Evolutionary conservation across 2,113 vertebrate species (phyloP), one percentile per base, ranked within the genome.

Genomic region (Sebastes schlegelii): DNA sequence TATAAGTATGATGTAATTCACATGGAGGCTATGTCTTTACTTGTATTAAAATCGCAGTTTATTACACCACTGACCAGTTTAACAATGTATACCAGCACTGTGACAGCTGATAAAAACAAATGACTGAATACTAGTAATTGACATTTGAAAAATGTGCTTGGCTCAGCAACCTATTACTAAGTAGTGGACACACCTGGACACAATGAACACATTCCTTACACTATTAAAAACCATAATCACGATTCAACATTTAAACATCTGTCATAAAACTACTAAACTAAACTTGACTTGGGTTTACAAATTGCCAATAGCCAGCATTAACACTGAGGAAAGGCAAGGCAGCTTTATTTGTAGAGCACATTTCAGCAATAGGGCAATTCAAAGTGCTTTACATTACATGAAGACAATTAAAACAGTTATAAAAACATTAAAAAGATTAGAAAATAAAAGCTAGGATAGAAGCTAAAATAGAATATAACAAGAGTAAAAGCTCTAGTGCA

Each of bases 281-380:
- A 21, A 43, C 3, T 7, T 1, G 1, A 48, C 2, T 7, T 8
- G 1, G 0, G 11, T 17, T 8, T 0, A 16, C 11, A 19, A 16
- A 45, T 0, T 48, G 6, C 5, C 11, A 34, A 34, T 34, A 34
- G 34, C 34, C 34, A 34, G 34, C 34, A 34, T 34, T 34, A 34
- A 34, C 34, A 34, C 34, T 34, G 34, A 34, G 34, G 34, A 4
- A 34, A 34, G 3, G 34, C 34, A 34, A 34, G 34, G 34, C 34
- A 4, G 34, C 34, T 34, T 34, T 34, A 34, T 34, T 34, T 34
- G 34, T 34, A 34, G 34, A 34, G 34, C 34, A 34, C 34, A 34
- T 34, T 34, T 34, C 34, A 34, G 34, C 34, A 34, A 34, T 0
- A 34, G 34, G 34, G 34, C 34, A 34, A 34, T 34, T 34, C 34